These are phyloP conservation scores for Microctonus brassicae DNA, from an alignment of 2,888 invertebrate genomes.

Conservation along the genomic window DNA sequence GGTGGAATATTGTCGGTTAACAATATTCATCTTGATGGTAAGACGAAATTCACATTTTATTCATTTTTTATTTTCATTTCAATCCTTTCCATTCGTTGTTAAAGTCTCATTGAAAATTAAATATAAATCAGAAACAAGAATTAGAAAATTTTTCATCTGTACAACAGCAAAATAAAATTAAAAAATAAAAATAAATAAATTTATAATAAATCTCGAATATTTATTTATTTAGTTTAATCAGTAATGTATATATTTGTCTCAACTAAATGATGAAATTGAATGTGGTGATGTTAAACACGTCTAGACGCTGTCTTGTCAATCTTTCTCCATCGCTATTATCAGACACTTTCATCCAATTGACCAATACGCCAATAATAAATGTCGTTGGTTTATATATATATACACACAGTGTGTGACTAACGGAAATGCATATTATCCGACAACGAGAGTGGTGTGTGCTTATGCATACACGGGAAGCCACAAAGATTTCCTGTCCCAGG, in stretches of 20 bases:
- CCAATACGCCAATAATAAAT: slow-evolving; percentile 58
- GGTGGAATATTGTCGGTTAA: slow-evolving; percentile 2
- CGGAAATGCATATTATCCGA: slow-evolving; percentile 63
- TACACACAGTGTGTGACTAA: slow-evolving; percentile 43
- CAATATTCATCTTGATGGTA: background rate
- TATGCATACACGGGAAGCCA: slow-evolving; percentile 33
- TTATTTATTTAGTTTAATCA: slow-evolving; percentile 16
- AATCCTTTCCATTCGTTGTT: background rate
- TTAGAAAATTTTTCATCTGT: background rate
- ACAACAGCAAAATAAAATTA: no score
- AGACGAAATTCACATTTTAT: background rate
- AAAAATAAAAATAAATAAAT: no score
- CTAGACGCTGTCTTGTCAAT: slow-evolving; percentile 67
- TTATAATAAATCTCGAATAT: no score
- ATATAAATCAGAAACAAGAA: background rate
- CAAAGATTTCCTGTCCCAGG: slow-evolving; percentile 40
- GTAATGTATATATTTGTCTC: background rate
- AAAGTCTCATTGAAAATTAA: background rate
- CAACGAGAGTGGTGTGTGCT: slow-evolving; percentile 44
- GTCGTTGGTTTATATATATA: slow-evolving; percentile 41
- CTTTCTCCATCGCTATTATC: slow-evolving; percentile 39
- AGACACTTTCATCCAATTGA: slow-evolving; percentile 64
- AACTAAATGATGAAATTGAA: slow-evolving; percentile 36
- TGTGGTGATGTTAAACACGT: slow-evolving; percentile 52
- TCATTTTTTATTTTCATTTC: background rate